A percentile compares a stretch with the other conserved stretches of the same genome.
Conservation (phyloP, 1,140 invertebrate species). For the Hetaerina americana region DNA sequence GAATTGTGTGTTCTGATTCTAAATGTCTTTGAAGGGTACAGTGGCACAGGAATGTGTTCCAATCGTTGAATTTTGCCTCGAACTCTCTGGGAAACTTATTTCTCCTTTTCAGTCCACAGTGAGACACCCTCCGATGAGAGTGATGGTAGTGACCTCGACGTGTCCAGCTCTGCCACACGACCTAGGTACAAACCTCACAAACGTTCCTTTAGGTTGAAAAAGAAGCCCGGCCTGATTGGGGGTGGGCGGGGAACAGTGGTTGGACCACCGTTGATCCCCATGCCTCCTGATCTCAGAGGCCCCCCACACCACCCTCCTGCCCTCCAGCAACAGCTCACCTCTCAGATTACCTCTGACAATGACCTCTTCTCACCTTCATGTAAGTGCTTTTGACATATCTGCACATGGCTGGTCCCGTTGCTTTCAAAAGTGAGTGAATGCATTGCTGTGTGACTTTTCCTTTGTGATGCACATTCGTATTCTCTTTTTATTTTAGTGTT, state of each 20-base stretch:
- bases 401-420: no score
- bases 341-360: conserved; percentile 19
- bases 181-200: conserved; percentile 23
- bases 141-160: conserved; percentile 34
- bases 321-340: conserved; percentile 16
- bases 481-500: no score
- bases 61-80: not conserved
- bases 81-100: not conserved
- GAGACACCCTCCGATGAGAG: conserved; percentile 38
- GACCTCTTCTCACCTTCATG: conserved; percentile 22
- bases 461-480: no score
- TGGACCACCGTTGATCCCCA: conserved; percentile 13
- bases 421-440: no score
- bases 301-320: conserved; percentile 17
- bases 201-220: conserved; percentile 28
- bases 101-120: conserved; percentile 15
- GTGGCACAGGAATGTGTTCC: no score
- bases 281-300: conserved; percentile 24
- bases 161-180: conserved; percentile 17
- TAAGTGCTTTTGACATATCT: conserved; percentile 18
- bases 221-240: conserved; percentile 19
- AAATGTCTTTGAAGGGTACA: no score
- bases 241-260: not conserved
- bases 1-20: no score
- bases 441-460: no score